Conservation (phyloP, 2,888 invertebrate species). For the Lamproptera curius region DNA sequence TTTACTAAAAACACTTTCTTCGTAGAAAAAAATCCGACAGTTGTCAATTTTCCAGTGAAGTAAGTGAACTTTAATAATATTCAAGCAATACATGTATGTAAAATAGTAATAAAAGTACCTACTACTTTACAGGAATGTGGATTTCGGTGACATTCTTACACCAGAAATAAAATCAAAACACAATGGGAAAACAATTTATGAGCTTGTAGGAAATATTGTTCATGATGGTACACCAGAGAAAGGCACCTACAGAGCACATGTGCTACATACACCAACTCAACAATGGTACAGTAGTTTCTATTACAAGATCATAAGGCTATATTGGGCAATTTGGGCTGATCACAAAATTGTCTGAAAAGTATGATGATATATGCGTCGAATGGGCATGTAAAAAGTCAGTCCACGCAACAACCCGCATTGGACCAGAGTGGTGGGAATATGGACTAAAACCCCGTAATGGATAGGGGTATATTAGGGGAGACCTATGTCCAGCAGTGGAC, state of each 20-base stretch:
- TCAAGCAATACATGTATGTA: too few relatives aligned
- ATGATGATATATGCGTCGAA: too few relatives aligned
- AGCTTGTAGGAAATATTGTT: slow-evolving; percentile 98
- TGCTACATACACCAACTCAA: slow-evolving; percentile 91
- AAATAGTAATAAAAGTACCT: background rate
- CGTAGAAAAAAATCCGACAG: slow-evolving; percentile 99
- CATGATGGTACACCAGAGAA: slow-evolving; percentile 98
- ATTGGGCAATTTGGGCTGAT: too few relatives aligned
- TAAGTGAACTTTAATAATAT: slow-evolving; percentile 69
- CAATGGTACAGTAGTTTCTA: slow-evolving; percentile 83
- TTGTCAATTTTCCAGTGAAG: slow-evolving; percentile 99
- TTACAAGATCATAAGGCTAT: too few relatives aligned
- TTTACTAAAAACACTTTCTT: slow-evolving; percentile 99
- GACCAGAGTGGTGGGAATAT: too few relatives aligned
- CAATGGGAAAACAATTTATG: slow-evolving; percentile 91
- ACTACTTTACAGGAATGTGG: slow-evolving; percentile 86
- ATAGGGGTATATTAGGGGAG: too few relatives aligned
- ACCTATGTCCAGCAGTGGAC: too few relatives aligned
- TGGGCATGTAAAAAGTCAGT: too few relatives aligned
- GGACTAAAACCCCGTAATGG: too few relatives aligned
- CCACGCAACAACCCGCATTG: too few relatives aligned
- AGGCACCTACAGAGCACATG: slow-evolving; percentile 96
- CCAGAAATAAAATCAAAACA: slow-evolving; percentile 88
- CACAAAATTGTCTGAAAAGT: too few relatives aligned
- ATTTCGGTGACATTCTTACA: slow-evolving; percentile 96